These are phyloP conservation scores for Sphenodon punctatus DNA, from an alignment of 2,797 vertebrate genomes.

Conservation along the genomic window DNA sequence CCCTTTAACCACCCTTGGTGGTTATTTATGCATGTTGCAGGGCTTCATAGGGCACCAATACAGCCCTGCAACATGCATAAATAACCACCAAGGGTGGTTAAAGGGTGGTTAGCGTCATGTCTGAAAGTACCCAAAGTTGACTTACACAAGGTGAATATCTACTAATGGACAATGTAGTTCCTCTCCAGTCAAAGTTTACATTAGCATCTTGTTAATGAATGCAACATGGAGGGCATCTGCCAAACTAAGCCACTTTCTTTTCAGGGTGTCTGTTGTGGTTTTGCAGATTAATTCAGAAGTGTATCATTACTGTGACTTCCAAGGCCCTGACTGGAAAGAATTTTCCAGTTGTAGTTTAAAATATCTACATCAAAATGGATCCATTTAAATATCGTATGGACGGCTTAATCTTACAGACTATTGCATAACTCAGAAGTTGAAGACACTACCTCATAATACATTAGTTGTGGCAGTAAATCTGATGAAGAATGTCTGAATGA, in stretches of 20 bases:
- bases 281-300: neutral
- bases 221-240: neutral
- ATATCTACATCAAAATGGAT: neutral
- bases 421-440: neutral
- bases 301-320: neutral
- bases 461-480: neutral
- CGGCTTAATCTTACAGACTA: slow-evolving; percentile 1
- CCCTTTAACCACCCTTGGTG: too few relatives aligned
- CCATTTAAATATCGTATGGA: neutral
- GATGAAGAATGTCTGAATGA: neutral
- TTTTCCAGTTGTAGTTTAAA: neutral
- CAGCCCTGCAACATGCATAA: too few relatives aligned
- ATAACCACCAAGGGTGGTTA: too few relatives aligned
- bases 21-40: too few relatives aligned
- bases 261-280: too few relatives aligned
- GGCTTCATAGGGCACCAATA: too few relatives aligned
- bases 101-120: too few relatives aligned
- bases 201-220: neutral
- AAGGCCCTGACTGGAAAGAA: neutral
- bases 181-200: neutral
- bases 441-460: neutral
- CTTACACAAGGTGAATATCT: too few relatives aligned
- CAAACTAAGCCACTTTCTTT: too few relatives aligned
- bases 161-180: too few relatives aligned
- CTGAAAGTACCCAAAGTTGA: too few relatives aligned